phyloP scores from a whole-genome alignment of 64 coral and sea anemone species.

The Porites australiensis region DNA sequence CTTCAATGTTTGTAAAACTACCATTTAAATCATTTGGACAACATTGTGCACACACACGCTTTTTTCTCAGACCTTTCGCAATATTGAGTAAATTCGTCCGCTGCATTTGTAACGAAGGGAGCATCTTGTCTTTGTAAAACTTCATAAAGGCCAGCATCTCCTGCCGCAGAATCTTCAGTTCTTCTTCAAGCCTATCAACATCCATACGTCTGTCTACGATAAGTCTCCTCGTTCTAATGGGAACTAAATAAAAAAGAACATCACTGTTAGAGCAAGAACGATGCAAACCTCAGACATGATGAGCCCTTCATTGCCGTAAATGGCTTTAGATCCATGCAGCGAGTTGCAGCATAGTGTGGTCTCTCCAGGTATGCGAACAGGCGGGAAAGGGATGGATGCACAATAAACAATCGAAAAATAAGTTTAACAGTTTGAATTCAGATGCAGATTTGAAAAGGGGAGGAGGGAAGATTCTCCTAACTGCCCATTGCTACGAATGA shows the following conservation, averaged over 20 bases:
- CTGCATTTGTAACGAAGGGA: neutral
- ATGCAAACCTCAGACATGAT: neutral
- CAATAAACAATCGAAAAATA: neutral
- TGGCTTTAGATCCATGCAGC: neutral
- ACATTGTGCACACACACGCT: neutral
- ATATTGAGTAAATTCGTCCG: neutral
- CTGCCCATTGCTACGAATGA: neutral
- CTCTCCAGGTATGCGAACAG: neutral
- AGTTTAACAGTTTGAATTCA: too few relatives aligned
- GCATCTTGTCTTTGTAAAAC: neutral
- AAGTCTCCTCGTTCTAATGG: conserved; percentile 7
- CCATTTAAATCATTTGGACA: neutral
- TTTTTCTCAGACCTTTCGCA: neutral
- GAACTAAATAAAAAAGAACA: conserved; percentile 18
- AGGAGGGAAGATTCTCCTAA: neutral
- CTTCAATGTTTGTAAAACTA: neutral
- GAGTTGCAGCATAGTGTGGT: neutral
- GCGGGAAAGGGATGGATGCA: neutral
- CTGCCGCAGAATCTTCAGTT: neutral
- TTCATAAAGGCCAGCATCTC: conserved; percentile 13
- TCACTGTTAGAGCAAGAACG: neutral
- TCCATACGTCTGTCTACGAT: neutral
- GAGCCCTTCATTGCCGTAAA: conserved; percentile 3
- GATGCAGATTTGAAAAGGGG: conserved; percentile 9
- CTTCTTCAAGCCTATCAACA: neutral